Evolutionary conservation across 2,888 invertebrate genomes (phyloP).

Genomic region (Trichopria drosophilae): DNA sequence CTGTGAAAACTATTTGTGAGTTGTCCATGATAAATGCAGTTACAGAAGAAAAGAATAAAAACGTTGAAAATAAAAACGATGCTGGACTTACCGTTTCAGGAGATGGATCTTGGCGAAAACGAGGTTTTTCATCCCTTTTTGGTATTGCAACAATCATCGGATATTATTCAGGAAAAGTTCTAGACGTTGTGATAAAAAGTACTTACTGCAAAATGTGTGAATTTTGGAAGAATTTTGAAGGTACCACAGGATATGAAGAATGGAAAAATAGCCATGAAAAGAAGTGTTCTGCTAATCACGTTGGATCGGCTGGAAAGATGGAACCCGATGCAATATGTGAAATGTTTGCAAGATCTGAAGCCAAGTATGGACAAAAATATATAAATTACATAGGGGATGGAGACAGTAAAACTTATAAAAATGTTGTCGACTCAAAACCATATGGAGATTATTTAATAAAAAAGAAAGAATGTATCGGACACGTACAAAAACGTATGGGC

Average conservation of each 20-base stretch:
- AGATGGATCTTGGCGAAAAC: conserved; percentile 14
- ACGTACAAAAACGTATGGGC: conserved; percentile 28
- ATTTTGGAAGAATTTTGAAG: conserved; percentile 6
- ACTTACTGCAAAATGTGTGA: conserved; percentile 8
- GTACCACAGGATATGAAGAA: conserved; percentile 3
- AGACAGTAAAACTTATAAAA: conserved; percentile 4
- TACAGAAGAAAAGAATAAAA: conserved; percentile 22
- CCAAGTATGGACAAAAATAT: conserved; percentile 1
- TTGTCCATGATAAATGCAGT: conserved; percentile 1
- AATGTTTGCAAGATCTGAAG: conserved; percentile 16
- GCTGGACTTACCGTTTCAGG: conserved; percentile 23
- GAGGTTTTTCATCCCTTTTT: conserved; percentile 16
- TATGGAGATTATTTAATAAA: conserved; percentile 20
- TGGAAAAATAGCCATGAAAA: conserved; percentile 18
- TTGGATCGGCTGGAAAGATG: conserved; percentile 20
- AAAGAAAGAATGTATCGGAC: conserved; percentile 30
- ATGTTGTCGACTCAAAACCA: conserved; percentile 10
- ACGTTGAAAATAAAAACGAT: too few species aligned
- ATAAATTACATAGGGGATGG: not conserved
- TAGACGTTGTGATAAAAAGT: conserved; percentile 15
- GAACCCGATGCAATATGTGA: conserved; percentile 12
- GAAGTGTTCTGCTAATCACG: conserved; percentile 23
- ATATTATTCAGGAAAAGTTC: conserved; percentile 12
- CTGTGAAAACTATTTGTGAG: not conserved
- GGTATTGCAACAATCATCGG: conserved; percentile 16